These are phyloP conservation scores for Urocyon cinereoargenteus DNA, from an alignment of 2,797 vertebrate genomes.

Conservation along the genomic window DNA sequence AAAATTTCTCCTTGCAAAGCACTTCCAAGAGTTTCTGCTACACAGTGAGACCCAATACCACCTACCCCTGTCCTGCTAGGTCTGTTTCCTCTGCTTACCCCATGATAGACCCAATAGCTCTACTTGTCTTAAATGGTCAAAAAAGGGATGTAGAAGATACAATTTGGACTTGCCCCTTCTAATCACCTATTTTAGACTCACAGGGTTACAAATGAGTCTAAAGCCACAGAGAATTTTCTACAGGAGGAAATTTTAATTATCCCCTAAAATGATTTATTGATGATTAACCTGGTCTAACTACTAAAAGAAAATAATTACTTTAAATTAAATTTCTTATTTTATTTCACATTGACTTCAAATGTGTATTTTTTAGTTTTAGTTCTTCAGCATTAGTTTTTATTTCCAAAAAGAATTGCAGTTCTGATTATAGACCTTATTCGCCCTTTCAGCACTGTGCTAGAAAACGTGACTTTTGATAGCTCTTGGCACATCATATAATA, in stretches of 20 bases:
- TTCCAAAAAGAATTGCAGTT: neutral
- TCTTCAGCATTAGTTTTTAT: neutral
- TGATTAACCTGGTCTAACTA: neutral
- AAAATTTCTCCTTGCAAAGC: neutral
- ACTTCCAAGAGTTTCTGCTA: neutral
- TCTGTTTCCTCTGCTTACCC: neutral
- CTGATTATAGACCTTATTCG: neutral
- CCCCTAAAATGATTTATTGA: neutral
- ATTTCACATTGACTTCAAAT: constrained; percentile 32
- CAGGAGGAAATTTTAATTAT: neutral
- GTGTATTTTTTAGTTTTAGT: neutral
- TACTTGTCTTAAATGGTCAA: neutral
- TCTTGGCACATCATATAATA: neutral
- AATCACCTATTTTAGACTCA: neutral
- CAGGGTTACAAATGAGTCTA: neutral
- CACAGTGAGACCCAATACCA: neutral
- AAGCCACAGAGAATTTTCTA: neutral
- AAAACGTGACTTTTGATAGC: constrained; percentile 16
- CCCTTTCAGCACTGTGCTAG: neutral
- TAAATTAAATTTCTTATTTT: neutral
- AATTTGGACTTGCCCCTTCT: neutral
- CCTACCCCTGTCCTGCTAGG: neutral
- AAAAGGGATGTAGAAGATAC: neutral
- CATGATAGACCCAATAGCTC: neutral
- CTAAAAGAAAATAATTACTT: neutral